These are phyloP conservation scores for Nesidiocoris tenuis DNA, from an alignment of 2,888 invertebrate species.

Conservation along the genomic window DNA sequence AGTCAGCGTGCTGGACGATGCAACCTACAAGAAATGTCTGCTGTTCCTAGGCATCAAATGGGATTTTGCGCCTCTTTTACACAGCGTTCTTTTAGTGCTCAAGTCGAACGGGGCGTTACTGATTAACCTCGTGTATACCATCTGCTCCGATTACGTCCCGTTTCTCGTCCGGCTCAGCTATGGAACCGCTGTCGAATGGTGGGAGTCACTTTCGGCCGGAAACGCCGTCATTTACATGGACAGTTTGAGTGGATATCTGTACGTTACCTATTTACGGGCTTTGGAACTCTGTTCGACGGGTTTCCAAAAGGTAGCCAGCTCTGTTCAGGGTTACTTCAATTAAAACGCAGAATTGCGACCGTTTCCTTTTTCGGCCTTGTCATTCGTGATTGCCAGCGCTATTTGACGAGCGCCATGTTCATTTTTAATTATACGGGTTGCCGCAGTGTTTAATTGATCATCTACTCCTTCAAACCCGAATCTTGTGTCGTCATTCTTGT, in stretches of 20 bases:
- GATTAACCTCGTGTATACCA: not conserved
- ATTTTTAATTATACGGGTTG: no score
- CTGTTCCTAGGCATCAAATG: not conserved
- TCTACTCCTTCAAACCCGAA: no score
- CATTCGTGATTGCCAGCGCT: not conserved
- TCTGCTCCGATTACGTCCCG: not conserved
- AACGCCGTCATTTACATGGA: not conserved
- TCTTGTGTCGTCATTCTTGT: no score
- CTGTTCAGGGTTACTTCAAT: slow-evolving; percentile 7
- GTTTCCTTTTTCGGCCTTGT: not conserved
- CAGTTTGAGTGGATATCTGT: not conserved
- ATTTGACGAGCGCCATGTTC: no score
- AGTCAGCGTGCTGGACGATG: slow-evolving; percentile 8
- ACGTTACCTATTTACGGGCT: not conserved
- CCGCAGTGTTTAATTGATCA: no score
- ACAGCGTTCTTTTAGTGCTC: not conserved
- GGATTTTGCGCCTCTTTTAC: not conserved
- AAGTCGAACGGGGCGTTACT: not conserved
- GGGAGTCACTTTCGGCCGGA: not conserved
- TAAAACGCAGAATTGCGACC: not conserved
- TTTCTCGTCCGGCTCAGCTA: not conserved
- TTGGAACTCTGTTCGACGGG: slow-evolving; percentile 9
- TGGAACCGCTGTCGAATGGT: slow-evolving; percentile 1
- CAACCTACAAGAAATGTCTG: slow-evolving; percentile 2
- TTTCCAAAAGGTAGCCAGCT: slow-evolving; percentile 5